phyloP scores from a whole-genome alignment of 2,797 vertebrate species.

The Pteropus rufus region DNA sequence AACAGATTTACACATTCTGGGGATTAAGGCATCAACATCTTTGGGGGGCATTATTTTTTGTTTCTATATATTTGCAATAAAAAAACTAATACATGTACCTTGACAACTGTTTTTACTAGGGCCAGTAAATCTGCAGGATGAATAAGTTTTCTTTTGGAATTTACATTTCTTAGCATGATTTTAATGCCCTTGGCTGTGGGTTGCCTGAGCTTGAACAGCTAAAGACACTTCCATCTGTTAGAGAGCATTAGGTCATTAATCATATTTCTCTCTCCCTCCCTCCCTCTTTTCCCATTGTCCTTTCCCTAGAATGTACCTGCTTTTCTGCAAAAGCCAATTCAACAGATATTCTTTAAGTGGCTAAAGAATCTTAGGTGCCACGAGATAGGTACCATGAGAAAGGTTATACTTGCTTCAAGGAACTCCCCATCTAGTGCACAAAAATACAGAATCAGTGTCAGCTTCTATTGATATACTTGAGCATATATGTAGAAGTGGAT shows the following conservation, averaged over 20 bases:
- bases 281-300: neutral
- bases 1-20: neutral
- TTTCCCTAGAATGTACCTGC: neutral
- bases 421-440: neutral
- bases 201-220: neutral
- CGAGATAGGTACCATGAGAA: neutral
- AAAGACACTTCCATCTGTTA: neutral
- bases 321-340: neutral
- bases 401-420: neutral
- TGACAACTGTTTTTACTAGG: neutral
- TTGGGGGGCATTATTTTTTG: neutral
- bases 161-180: neutral
- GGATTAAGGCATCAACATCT: neutral
- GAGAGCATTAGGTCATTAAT: neutral
- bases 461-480: neutral
- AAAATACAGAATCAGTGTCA: neutral
- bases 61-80: neutral
- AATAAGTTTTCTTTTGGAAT: neutral
- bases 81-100: neutral
- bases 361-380: neutral
- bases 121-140: neutral
- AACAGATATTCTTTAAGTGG: slow-evolving; percentile 3
- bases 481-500: neutral
- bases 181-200: neutral
- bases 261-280: neutral